These are phyloP conservation scores for Pristionchus japonicus DNA, from an alignment of 2,888 invertebrate species.

Conservation along the genomic window DNA sequence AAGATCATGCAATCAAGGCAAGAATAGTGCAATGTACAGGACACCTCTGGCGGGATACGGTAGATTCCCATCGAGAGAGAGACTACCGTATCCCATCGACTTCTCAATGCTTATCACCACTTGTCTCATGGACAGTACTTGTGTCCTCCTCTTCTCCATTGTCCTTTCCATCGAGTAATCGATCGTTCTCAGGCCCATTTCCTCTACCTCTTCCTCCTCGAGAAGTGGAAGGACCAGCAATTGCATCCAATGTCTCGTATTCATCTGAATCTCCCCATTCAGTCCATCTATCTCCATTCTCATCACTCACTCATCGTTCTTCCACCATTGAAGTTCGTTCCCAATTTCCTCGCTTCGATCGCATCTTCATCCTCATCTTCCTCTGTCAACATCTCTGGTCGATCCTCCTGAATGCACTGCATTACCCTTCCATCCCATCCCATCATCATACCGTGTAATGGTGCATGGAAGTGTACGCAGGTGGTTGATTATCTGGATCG, in stretches of 20 bases:
- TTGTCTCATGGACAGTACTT: constrained; percentile 18
- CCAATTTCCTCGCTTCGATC: constrained; percentile 43
- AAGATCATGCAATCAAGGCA: constrained; percentile 39
- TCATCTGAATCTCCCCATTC: background rate
- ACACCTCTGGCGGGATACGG: constrained; percentile 20
- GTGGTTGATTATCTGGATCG: constrained; percentile 46
- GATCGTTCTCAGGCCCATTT: background rate
- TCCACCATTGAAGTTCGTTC: background rate
- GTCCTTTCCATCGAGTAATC: background rate
- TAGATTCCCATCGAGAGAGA: background rate
- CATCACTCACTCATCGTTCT: constrained; percentile 22
- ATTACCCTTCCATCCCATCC: background rate
- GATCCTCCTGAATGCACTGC: background rate
- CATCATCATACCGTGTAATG: background rate
- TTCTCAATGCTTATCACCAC: constrained; percentile 34
- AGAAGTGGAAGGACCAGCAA: background rate
- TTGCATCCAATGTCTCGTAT: constrained; percentile 20
- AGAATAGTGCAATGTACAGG: constrained; percentile 37
- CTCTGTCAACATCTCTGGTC: constrained; percentile 16
- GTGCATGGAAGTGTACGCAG: constrained; percentile 34
- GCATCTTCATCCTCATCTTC: constrained; percentile 40
- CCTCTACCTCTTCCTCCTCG: constrained; percentile 23
- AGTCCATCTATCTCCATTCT: background rate
- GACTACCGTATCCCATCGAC: constrained; percentile 7
- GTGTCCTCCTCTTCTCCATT: constrained; percentile 16